Conservation (phyloP, 1,140 invertebrate species). For the Danaus plexippus region DNA sequence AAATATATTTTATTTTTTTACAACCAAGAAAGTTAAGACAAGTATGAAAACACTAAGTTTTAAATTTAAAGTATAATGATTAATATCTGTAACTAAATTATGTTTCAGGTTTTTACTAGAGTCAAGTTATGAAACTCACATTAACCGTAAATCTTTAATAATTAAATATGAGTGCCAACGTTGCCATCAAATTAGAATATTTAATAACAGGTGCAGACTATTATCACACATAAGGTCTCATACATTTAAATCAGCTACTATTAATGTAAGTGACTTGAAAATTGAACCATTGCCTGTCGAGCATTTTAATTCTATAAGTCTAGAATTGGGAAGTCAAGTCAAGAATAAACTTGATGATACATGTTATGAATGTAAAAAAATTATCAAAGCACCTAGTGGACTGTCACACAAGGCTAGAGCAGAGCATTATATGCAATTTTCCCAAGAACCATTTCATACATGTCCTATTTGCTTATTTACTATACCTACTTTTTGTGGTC, state of each 20-base stretch:
- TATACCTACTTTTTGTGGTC: conserved; percentile 60
- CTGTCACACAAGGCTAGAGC: conserved; percentile 39
- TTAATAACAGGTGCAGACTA: conserved; percentile 61
- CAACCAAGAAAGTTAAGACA: no score
- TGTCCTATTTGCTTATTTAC: conserved; percentile 65
- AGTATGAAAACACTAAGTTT: no score
- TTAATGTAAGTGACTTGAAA: conserved; percentile 56
- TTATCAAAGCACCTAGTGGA: conserved; percentile 24
- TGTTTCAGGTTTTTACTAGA: conserved; percentile 60
- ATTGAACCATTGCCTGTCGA: conserved; percentile 48
- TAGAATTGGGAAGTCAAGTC: conserved; percentile 4
- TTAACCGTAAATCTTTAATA: conserved; percentile 55
- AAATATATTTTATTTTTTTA: conserved; percentile 15
- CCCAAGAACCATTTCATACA: conserved; percentile 26
- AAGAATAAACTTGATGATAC: conserved; percentile 15
- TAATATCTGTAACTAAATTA: conserved; percentile 5
- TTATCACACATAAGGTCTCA: conserved; percentile 61
- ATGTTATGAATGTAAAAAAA: conserved; percentile 47
- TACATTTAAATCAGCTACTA: conserved; percentile 56
- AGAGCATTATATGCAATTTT: conserved; percentile 46
- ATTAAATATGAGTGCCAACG: conserved; percentile 54
- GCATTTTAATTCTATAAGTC: conserved; percentile 10
- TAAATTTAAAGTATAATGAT: no score
- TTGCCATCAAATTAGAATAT: conserved; percentile 40
- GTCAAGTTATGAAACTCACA: conserved; percentile 55